Evolutionary conservation across 2,888 invertebrate genomes (phyloP).

Genomic region (Meteorus cinctellus): DNA sequence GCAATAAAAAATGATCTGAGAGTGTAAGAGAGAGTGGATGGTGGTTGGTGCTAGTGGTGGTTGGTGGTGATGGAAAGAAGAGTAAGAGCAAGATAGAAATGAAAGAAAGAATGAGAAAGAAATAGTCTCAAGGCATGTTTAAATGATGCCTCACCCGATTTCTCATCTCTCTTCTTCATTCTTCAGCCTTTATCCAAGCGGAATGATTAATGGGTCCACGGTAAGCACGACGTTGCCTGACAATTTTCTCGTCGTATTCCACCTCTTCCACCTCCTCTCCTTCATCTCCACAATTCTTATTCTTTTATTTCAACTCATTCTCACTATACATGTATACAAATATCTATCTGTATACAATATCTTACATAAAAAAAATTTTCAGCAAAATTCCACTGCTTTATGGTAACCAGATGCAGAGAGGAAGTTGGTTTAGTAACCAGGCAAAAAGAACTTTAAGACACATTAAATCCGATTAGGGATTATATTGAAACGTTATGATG

Average conservation of each 20-base stretch:
- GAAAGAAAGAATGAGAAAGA: constrained; percentile 40
- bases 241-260: constrained; percentile 49
- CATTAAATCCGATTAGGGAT: constrained; percentile 33
- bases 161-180: constrained; percentile 55
- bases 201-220: constrained; percentile 71
- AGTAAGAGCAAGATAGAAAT: constrained; percentile 45
- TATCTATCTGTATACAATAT: not conserved
- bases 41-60: constrained; percentile 2
- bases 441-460: not conserved
- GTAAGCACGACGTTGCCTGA: constrained; percentile 46
- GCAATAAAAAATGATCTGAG: constrained; percentile 37
- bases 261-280: constrained; percentile 25
- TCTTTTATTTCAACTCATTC: constrained; percentile 42
- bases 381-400: constrained; percentile 24
- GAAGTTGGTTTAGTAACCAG: constrained; percentile 2
- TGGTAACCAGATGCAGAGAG: constrained; percentile 24
- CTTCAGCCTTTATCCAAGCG: constrained; percentile 65
- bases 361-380: constrained; percentile 8
- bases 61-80: constrained; percentile 26
- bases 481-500: constrained; percentile 11
- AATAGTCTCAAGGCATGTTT: constrained; percentile 56
- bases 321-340: constrained; percentile 11
- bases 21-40: constrained; percentile 27
- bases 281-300: constrained; percentile 29
- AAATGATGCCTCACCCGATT: constrained; percentile 28